Evolutionary conservation across 2,888 invertebrate genomes (phyloP), one percentile per base, ranked within the genome.

Genomic region (Trachelus stipa): DNA sequence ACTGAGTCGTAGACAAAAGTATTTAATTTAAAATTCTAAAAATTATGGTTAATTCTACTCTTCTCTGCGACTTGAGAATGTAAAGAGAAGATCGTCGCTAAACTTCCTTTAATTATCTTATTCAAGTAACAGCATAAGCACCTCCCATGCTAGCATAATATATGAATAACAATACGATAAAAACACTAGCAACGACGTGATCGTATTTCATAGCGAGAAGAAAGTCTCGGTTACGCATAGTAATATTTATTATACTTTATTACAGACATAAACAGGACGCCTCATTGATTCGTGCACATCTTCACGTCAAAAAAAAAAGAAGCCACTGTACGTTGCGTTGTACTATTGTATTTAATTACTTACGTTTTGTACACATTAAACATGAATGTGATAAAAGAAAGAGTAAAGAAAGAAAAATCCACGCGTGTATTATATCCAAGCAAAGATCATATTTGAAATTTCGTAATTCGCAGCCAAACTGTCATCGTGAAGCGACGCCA

Each of bases 281-380:
- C 56, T 56, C 56, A 56, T 56, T 56, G 56, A 56, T 56, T 3
- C 23, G 56, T 56, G 56, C 56, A 40, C 40, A 23, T 56, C 9
- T 56, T 56, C 56, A 23, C 56, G 71, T 34, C 1, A 15, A 71
- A 71, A 33, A 71, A 12, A 35, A 34, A 34, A 34, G 11, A 34
- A 35, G 35, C 12, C 71, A 34, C 33, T 71, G 71, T 71, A 71
- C 34, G 31, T 71, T 71, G 33, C 34, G 71, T 71, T 71, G 23
- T 71, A 71, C 71, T 71, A 15, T 71, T 71, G 71, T 71, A 71
- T 33, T 71, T 71, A 80, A 76, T 80, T 77, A 83, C 77, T 85
- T 85, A 83, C 79, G 81, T 85, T 85, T 84, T 85, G 79, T 85
- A 82, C 82, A 82, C 82, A 86, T 86, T 82, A 83, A 85, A 84